These are phyloP conservation scores for Callipepla californica DNA, from an alignment of 2,113 vertebrate genomes.

Conservation along the genomic window DNA sequence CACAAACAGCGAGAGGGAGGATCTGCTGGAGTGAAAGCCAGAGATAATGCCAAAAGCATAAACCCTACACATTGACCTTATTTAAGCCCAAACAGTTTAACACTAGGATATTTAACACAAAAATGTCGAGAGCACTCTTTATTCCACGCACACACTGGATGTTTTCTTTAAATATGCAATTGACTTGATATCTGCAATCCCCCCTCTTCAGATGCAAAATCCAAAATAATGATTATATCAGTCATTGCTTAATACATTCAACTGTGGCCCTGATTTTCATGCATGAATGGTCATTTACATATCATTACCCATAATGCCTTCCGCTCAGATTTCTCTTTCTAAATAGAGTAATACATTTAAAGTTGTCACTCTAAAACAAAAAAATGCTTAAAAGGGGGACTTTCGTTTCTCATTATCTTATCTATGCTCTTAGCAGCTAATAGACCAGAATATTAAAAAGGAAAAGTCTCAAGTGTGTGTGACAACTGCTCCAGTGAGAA, in stretches of 20 bases:
- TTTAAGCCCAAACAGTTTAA: conserved; percentile 48
- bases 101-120: not conserved
- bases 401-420: conserved; percentile 41
- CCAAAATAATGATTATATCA: conserved; percentile 65
- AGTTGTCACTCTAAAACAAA: conserved; percentile 56
- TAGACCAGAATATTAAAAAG: conserved; percentile 42
- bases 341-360: conserved; percentile 56
- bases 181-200: conserved; percentile 50
- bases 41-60: conserved; percentile 48
- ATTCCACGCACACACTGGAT: not conserved
- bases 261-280: conserved; percentile 63
- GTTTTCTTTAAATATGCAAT: conserved; percentile 63
- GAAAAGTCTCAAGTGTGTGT: conserved; percentile 33
- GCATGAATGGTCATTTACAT: conserved; percentile 66
- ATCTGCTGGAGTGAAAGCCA: conserved; percentile 35
- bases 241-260: conserved; percentile 44
- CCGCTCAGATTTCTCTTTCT: conserved; percentile 38
- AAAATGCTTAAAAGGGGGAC: not conserved
- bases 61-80: conserved; percentile 63
- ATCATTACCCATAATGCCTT: conserved; percentile 56
- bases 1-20: conserved; percentile 17
- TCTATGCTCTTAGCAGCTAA: conserved; percentile 20
- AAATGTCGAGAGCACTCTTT: not conserved
- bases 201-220: conserved; percentile 53
- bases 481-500: conserved; percentile 37